Base-by-base conservation (phyloP, 2,797 vertebrate genomes). In the Halcyon badia region DNA sequence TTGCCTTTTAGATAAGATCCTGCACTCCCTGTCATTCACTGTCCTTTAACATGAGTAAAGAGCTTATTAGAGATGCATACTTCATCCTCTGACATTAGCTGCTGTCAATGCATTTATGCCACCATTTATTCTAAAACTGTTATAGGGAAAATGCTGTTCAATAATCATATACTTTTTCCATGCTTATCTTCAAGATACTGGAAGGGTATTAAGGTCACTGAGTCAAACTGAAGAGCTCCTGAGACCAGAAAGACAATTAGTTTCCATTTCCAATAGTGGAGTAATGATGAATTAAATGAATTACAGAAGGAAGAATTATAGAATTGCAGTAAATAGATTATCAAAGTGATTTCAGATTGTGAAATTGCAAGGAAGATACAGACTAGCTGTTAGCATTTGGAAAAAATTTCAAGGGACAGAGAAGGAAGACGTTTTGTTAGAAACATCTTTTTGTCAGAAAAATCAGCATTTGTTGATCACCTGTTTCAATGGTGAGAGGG, bases 1-100 rank as follows among this genome's bases (percentile, higher is more conserved):
- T 93, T 93, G 71, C 72, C 84, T 90, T 95, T 85, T 80, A 87
- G 89, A 94, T 93, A 87, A 60, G 77, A 96, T 96, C 81, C 89
- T 87, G 61, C 69, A 73, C 42, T 95, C 58, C 35, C 42, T 94
- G 87, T 78, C 79, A 95, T 89, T 94, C 75, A 71, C 33, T 89
- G n/a, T 94, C 54, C 73, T 87, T 86, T 92, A 94, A 90, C 41
- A 72, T 61, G 57, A 89, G 73, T 75, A 91, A 83, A 94, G 64
- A 90, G 10, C 41, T 96, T 87, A 78, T 96, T 96, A 93, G 62
- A 58, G 51, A 94, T 92, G 66, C 76, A 91, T 77, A 62, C 20
- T 88, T 95, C 69, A 91, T 89, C 76, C 89, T 91, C 70, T 25
- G 85, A 94, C 89, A 95, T 89, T 77, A 93, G 81, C 79, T 91